phyloP scores from a whole-genome alignment of 1,140 invertebrate genomes.

The Daktulosphaira vitifoliae region DNA sequence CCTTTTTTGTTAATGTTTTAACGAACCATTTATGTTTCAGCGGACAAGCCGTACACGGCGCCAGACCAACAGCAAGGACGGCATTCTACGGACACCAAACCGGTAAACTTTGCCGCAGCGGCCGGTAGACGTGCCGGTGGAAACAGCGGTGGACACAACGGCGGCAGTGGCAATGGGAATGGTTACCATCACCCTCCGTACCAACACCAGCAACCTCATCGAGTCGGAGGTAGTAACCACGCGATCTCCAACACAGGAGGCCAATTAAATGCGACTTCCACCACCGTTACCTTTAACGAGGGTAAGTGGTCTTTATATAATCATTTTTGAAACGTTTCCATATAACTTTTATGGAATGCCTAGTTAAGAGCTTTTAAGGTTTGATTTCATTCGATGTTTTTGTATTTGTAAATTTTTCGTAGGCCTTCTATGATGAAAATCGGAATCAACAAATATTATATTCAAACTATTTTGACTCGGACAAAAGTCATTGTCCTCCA shows the following conservation, averaged over 20 bases:
- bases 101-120: conserved; percentile 7
- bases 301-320: neutral
- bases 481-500: too few species aligned
- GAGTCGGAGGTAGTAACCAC: neutral
- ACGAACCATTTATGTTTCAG: neutral
- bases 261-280: neutral
- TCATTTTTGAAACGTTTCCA: too few species aligned
- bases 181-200: neutral
- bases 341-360: too few species aligned
- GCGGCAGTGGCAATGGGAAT: too few species aligned
- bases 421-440: too few species aligned
- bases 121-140: neutral
- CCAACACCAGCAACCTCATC: neutral
- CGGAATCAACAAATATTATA: too few species aligned
- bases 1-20: too few species aligned
- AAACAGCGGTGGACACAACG: too few species aligned
- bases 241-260: neutral
- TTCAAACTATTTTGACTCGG: too few species aligned
- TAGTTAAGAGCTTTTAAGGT: too few species aligned
- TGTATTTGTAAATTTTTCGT: too few species aligned
- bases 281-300: conserved; percentile 17
- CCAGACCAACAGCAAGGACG: neutral
- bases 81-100: neutral
- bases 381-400: too few species aligned
- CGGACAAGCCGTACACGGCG: conserved; percentile 12